Evolutionary conservation across 2,888 invertebrate species (phyloP), one percentile per base, ranked within the genome.

Genomic region (Zeuzera pyrina): DNA sequence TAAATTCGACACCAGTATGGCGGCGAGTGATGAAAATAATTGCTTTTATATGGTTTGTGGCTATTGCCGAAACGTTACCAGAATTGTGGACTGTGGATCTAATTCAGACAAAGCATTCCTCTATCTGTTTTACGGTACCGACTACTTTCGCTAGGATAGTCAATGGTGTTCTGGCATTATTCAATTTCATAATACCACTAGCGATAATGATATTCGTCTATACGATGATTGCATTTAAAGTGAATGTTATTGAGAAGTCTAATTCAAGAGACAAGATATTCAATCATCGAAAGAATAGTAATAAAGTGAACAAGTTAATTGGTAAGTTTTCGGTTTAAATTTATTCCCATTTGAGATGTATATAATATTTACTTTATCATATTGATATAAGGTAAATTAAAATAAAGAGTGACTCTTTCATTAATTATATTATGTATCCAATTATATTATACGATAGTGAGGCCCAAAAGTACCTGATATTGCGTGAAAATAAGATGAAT

Each of bases 301-400:
- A 53, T n/a, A 70, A 55, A 52, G 54, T 73, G 1, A 67, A 71
- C 36, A 70, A 66, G 37, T 57, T 71, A 25, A 54, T 70, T 45
- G 55, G 71, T 73, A 58, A 68, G 64, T 60, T 32, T 16, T 8
- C 28, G 23, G 16, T 34, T 24, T 14, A n/a, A n/a, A n/a, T n/a
- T n/a, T n/a, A n/a, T n/a, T n/a, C n/a, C n/a, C n/a, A n/a, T n/a
- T n/a, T n/a, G n/a, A n/a, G n/a, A n/a, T n/a, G n/a, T n/a, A n/a
- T n/a, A n/a, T n/a, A n/a, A n/a, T n/a, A n/a, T n/a, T n/a, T n/a
- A n/a, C n/a, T n/a, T n/a, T n/a, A n/a, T n/a, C n/a, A n/a, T n/a
- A n/a, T n/a, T n/a, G n/a, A n/a, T n/a, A n/a, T n/a, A n/a, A n/a
- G n/a, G n/a, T n/a, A n/a, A n/a, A n/a, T n/a, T n/a, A n/a, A n/a